These are phyloP conservation scores for Crotalus viridis DNA, from an alignment of 2,113 vertebrate species.

Conservation along the genomic window DNA sequence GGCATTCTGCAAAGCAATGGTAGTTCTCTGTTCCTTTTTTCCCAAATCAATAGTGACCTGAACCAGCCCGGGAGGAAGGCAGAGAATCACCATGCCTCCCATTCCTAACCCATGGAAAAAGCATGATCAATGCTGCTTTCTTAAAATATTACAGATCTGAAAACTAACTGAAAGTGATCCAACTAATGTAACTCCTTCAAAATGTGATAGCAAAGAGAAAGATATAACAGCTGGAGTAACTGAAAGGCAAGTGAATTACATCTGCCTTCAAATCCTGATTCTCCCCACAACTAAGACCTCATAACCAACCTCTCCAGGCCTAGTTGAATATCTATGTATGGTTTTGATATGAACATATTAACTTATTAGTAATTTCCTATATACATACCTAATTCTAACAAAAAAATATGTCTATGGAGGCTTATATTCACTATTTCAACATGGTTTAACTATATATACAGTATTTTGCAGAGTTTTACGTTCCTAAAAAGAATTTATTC, in stretches of 20 bases:
- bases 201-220: background rate
- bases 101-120: background rate
- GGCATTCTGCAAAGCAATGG: background rate
- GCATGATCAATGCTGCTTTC: background rate
- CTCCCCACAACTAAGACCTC: too few relatives aligned
- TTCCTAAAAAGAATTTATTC: background rate
- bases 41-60: background rate
- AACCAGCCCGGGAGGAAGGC: background rate
- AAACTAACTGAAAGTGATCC: background rate
- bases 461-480: background rate
- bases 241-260: background rate
- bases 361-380: background rate
- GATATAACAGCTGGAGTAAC: background rate
- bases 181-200: background rate
- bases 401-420: background rate
- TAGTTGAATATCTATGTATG: background rate
- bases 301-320: background rate
- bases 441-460: background rate
- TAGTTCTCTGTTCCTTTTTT: background rate
- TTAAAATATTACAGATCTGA: background rate
- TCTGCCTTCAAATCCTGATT: background rate
- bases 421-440: background rate
- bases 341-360: background rate
- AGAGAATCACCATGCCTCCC: background rate
- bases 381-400: background rate